A percentile compares a stretch with the other conserved stretches of the same genome.
Conservation (phyloP, 2,113 vertebrate genomes). For the Amphilophus citrinellus region DNA sequence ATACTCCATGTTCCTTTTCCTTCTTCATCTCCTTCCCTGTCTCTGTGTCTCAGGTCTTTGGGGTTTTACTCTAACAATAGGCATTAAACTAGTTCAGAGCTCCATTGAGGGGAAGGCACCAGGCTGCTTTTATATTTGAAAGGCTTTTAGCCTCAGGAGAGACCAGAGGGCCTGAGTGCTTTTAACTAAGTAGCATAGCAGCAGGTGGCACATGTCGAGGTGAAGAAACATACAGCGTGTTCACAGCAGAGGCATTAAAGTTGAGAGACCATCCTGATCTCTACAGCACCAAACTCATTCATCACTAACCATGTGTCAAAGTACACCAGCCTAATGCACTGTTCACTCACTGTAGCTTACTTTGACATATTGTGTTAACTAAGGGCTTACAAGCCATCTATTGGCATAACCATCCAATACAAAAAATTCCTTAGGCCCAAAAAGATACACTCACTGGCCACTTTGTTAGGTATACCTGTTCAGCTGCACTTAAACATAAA, state of each 20-base stretch:
- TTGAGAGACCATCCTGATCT: slow-evolving; percentile 36
- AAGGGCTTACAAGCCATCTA: neutral
- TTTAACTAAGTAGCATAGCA: slow-evolving; percentile 59
- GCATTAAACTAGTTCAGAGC: slow-evolving; percentile 80
- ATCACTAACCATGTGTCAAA: slow-evolving; percentile 13
- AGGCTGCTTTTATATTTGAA: slow-evolving; percentile 71
- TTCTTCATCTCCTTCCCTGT: slow-evolving; percentile 25
- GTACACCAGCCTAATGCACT: neutral
- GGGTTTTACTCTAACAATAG: slow-evolving; percentile 79
- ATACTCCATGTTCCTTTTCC: slow-evolving; percentile 20
- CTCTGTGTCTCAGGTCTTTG: slow-evolving; percentile 64
- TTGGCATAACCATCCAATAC: neutral
- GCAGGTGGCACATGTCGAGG: slow-evolving; percentile 53
- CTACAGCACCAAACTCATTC: slow-evolving; percentile 10
- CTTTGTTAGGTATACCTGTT: neutral
- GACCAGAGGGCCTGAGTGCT: slow-evolving; percentile 45
- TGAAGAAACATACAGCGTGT: slow-evolving; percentile 26
- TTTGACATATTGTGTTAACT: slow-evolving; percentile 6
- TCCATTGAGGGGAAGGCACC: slow-evolving; percentile 64
- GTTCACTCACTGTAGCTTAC: slow-evolving; percentile 10
- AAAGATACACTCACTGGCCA: neutral
- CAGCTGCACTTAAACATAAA: neutral
- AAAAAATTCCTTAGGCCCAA: neutral
- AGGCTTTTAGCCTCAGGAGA: slow-evolving; percentile 65
- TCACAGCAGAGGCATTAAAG: slow-evolving; percentile 32